These are phyloP conservation scores for Arctocebus calabarensis DNA, from an alignment of 2,797 vertebrate species.

Conservation along the genomic window DNA sequence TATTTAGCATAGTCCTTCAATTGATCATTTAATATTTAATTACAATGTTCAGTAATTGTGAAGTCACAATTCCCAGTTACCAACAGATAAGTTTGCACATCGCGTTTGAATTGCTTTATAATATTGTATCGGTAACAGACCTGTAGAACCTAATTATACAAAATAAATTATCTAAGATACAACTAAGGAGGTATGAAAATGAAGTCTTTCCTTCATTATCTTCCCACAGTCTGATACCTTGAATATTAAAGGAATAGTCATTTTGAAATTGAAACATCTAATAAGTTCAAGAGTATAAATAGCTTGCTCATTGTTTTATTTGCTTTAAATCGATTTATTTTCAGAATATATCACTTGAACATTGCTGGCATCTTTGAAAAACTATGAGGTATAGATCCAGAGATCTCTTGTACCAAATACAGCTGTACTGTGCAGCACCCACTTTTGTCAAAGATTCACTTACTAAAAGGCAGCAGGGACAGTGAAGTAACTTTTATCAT, in stretches of 20 bases:
- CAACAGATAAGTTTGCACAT: background rate
- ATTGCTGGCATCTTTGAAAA: background rate
- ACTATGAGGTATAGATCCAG: background rate
- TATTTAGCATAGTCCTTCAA: conserved; percentile 52
- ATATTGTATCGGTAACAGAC: conserved; percentile 16
- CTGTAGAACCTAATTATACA: conserved; percentile 40
- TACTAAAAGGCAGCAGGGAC: background rate
- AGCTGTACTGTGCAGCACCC: too few species aligned
- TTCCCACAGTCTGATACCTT: background rate
- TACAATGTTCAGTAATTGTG: conserved; percentile 31
- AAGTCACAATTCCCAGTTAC: conserved; percentile 59
- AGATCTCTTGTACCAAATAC: background rate
- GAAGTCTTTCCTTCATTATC: background rate
- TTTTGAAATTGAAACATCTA: background rate
- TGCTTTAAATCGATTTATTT: background rate
- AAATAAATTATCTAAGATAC: conserved; percentile 31
- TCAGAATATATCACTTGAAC: background rate
- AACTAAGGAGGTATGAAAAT: background rate
- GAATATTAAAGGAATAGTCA: conserved; percentile 8
- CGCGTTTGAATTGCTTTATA: conserved; percentile 40
- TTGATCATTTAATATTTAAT: conserved; percentile 77
- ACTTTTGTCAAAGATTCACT: background rate
- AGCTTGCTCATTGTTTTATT: background rate
- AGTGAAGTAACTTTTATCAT: background rate
- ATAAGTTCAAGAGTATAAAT: background rate